Base-by-base conservation (phyloP, 2,113 vertebrate genomes). In the Lagopus muta region DNA sequence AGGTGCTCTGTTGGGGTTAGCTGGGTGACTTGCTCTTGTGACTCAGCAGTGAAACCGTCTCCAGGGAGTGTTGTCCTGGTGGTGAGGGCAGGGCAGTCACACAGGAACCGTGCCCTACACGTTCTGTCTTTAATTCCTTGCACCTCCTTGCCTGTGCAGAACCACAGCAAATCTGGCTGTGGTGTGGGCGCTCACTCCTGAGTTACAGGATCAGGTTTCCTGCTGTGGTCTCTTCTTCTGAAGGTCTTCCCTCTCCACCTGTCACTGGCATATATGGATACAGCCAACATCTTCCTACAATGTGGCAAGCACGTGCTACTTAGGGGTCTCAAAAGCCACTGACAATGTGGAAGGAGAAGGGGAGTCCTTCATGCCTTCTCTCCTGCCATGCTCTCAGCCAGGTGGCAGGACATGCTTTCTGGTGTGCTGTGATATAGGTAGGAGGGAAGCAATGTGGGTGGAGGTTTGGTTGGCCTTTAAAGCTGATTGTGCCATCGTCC, bases 91-190 rank as follows among this genome's bases (percentile, higher is more conserved):
- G 27, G 34, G 48, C 38, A 47, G 14, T 43, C 11, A 1, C 1
- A 20, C 38, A n/a, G 75, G 30, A 61, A 57, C 28, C 34, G 2
- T 0, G 0, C 52, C 8, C 67, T 55, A 43, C 57, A 79, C 25
- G 55, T 75, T 75, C 43, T 75, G 28, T 67, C 43, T 69, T 69
- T 36, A 6, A 2, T 69, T 79, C 54, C 52, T 45, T 15, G 6
- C 28, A 30, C 54, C 20, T 42, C 55, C 30, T 75, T 13, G 21
- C 22, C 1, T 1, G 21, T 28, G 32, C 66, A 75, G 36, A 38
- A 48, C 11, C 0, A 0, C 25, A 30, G 20, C 25, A 54, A n/a
- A 22, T 45, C 0, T 32, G 65, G 32, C 54, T 81, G 60, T 36
- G 55, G 36, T 24, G 7, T 18, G 24, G 65, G 71, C 0, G 0